phyloP scores from a whole-genome alignment of 1,140 invertebrate genomes.

The Bombus confusus region DNA sequence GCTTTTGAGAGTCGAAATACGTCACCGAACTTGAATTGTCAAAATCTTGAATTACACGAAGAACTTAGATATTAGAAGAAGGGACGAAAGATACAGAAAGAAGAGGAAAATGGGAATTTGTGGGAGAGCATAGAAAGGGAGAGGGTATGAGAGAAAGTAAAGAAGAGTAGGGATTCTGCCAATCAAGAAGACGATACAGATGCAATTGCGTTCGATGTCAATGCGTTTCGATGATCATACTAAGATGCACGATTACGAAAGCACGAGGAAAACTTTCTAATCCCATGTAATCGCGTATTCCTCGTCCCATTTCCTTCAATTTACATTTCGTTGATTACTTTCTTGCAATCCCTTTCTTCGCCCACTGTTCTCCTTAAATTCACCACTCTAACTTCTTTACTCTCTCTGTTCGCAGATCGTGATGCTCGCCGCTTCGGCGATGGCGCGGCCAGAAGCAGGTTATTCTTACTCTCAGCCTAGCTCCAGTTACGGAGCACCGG shows the following conservation, averaged over 20 bases:
- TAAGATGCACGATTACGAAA: constrained; percentile 10
- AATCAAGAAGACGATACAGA: constrained; percentile 4
- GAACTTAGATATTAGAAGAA: neutral
- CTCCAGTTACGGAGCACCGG: constrained; percentile 79
- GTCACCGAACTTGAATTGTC: no score
- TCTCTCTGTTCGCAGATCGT: constrained; percentile 79
- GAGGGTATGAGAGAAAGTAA: constrained; percentile 54
- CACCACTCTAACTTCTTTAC: neutral
- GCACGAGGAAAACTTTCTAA: constrained; percentile 30
- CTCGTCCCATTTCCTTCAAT: neutral
- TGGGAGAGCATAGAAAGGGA: constrained; percentile 12
- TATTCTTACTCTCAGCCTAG: constrained; percentile 82
- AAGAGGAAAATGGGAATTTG: constrained; percentile 26
- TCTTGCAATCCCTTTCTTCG: neutral
- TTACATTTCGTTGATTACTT: neutral
- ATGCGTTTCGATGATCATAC: constrained; percentile 43
- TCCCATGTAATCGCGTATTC: constrained; percentile 30
- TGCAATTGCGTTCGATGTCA: constrained; percentile 39
- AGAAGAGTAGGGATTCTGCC: constrained; percentile 31
- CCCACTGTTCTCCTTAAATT: neutral
- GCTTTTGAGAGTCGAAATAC: no score
- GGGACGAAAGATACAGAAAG: neutral
- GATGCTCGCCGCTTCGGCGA: constrained; percentile 81
- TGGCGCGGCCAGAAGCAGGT: constrained; percentile 83
- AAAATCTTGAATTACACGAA: no score